Conservation (phyloP, 2,797 vertebrate species). For the Thripadectes ignobilis region DNA sequence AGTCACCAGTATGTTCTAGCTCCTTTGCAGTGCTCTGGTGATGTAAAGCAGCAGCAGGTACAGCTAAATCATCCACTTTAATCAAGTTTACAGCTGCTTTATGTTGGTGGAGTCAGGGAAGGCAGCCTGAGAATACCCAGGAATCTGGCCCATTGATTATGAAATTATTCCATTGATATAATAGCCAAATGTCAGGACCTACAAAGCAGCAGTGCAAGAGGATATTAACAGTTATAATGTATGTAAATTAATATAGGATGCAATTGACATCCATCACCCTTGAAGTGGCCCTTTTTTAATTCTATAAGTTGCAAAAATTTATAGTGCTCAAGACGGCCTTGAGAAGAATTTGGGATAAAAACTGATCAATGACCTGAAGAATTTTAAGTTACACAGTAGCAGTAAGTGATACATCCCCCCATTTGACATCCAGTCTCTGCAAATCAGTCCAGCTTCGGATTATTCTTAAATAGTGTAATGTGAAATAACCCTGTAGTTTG, state of each 20-base stretch:
- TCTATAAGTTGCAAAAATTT: neutral
- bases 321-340: neutral
- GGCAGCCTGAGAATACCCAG: neutral
- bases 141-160: neutral
- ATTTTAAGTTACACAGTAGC: neutral
- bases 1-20: neutral
- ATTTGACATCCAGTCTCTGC: neutral
- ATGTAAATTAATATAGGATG: neutral
- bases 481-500: neutral
- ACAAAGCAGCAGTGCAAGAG: neutral
- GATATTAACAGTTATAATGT: neutral
- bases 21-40: neutral
- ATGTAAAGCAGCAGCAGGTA: neutral
- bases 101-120: neutral
- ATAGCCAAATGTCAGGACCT: neutral
- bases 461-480: neutral
- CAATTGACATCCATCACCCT: neutral
- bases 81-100: slow-evolving; percentile 11
- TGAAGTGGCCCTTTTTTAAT: neutral
- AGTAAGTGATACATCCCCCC: neutral
- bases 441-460: neutral
- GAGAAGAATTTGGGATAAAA: neutral
- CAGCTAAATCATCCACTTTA: neutral
- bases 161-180: neutral
- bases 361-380: neutral